phyloP scores from a whole-genome alignment of 1,140 invertebrate genomes.

The Neodiprion fabricii region DNA sequence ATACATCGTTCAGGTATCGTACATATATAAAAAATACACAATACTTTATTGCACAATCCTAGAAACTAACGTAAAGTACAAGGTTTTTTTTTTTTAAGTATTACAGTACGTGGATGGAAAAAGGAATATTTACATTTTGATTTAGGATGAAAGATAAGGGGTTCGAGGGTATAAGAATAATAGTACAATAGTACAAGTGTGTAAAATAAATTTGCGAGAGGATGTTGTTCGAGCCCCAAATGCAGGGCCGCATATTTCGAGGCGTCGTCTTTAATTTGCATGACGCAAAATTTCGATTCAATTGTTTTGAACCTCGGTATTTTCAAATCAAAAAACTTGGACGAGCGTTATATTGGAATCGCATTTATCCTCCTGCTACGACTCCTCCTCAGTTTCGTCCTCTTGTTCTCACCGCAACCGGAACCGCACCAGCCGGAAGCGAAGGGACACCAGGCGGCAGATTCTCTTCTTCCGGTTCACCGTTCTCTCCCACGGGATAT shows the following conservation, averaged over 20 bases:
- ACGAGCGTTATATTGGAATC: too few relatives aligned
- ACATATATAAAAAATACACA: constrained; percentile 55
- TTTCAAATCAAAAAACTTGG: too few relatives aligned
- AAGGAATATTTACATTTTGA: constrained; percentile 55
- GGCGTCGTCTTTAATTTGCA: too few relatives aligned
- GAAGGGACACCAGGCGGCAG: constrained; percentile 54
- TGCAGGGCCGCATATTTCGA: too few relatives aligned
- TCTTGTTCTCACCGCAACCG: constrained; percentile 45
- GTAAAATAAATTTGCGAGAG: constrained; percentile 15
- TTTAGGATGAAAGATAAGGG: not conserved
- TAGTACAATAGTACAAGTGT: not conserved
- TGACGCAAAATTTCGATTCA: too few relatives aligned
- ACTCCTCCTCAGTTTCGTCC: constrained; percentile 44
- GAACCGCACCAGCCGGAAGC: constrained; percentile 52
- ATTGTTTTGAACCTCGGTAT: too few relatives aligned
- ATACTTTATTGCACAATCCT: constrained; percentile 52
- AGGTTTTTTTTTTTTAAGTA: constrained; percentile 33
- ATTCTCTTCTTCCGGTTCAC: constrained; percentile 58
- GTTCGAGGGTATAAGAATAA: constrained; percentile 32
- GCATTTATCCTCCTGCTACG: not conserved
- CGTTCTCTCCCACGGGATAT: constrained; percentile 49
- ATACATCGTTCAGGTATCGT: constrained; percentile 27
- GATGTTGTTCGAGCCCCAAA: not conserved
- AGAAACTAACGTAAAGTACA: constrained; percentile 26
- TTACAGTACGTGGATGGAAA: constrained; percentile 27